Base-by-base conservation (phyloP, 2,797 vertebrate species). In the Hipposideros larvatus region DNA sequence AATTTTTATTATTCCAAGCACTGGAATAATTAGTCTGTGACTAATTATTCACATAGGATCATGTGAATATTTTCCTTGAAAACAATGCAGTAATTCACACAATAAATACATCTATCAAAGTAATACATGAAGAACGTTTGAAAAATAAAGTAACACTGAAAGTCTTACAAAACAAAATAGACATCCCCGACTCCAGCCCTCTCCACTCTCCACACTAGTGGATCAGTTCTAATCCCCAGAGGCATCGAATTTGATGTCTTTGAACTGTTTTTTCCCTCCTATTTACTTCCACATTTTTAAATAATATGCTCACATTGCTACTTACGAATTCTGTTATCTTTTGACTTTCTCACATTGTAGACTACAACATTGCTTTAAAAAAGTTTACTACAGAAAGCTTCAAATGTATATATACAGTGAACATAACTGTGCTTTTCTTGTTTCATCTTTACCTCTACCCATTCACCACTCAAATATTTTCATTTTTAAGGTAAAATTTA, bases 401-500 rank as follows among this genome's bases (percentile, higher is more conserved):
- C 74, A 77, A 89, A 89, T 57, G 18, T 53, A 53, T 2, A 66
- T 7, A 26, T 5, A 57, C 21, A 34, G 57, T 74, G 55, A 63
- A 57, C 11, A 70, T 31, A 75, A 9, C 2, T 59, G n/a, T 82
- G 48, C 63, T 24, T 88, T 43, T 85, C 43, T 74, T 79, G 14
- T 48, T 77, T 90, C 34, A 70, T 41, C 51, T 80, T 80, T n/a
- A 90, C n/a, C 46, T 65, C 53, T 88, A 78, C 34, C 59, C 43
- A 82, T 31, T 86, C 26, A 65, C 15, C 65, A 55, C 59, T 70
- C 24, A 9, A n/a, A 59, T 86, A 77, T 19, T 92, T 66, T 88
- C 74, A 41, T 79, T 78, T 82, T 83, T n/a, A 91, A 87, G 51
- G 59, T 59, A 90, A 95, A 83, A 87, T 89, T 37, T 79, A 85